Base-by-base conservation (phyloP, 35 echinoderm and acorn worm genomes). In the Heliocidaris erythrogramma region DNA sequence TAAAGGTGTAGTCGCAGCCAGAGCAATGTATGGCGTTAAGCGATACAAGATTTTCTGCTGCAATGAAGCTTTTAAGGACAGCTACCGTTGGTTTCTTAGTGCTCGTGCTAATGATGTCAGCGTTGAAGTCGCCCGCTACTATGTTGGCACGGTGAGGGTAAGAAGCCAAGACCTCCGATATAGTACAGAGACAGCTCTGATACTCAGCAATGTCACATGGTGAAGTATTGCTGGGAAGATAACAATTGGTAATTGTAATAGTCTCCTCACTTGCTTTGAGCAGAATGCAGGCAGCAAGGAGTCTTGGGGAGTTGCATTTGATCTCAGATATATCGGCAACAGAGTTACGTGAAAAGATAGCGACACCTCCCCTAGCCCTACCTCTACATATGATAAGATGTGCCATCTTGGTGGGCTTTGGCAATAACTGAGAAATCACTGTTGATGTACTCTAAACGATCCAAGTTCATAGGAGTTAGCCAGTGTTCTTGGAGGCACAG, bases 51-150 rank as follows among this genome's bases (percentile, higher is more conserved):
- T 27, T 32, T 27, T 86, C 24, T 32, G 24, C 7, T 27, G 24
- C 31, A 27, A 86, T 86, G 85, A 86, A 86, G 85, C 17, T 17
- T 17, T 86, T 86, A 7, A 86, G 85, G 8, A 86, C 31, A 6
- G 85, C 24, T 32, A 30, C 24, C 17, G 85, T 86, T 86, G 24
- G 24, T 32, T 86, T 86, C 24, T 27, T 86, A 6, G 24, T 86
- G 24, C 5, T 9, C 7, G 5, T 30, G 31, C 85, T 32, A 32
- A 86, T 32, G 31, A 32, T 86, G 85, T 86, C 85, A 30, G 85
- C 85, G 17, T 86, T 86, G 85, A 86, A 86, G 85, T 86, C 85
- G 5, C 85, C 85, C 24, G 85, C 85, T 86, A 86, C 31, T 27
- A 86, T 86, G 31, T 30, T 86, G 24, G 24, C 85, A 30, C 24